phyloP scores from a whole-genome alignment of 2,113 vertebrate species.

The Syngnathus typhle region DNA sequence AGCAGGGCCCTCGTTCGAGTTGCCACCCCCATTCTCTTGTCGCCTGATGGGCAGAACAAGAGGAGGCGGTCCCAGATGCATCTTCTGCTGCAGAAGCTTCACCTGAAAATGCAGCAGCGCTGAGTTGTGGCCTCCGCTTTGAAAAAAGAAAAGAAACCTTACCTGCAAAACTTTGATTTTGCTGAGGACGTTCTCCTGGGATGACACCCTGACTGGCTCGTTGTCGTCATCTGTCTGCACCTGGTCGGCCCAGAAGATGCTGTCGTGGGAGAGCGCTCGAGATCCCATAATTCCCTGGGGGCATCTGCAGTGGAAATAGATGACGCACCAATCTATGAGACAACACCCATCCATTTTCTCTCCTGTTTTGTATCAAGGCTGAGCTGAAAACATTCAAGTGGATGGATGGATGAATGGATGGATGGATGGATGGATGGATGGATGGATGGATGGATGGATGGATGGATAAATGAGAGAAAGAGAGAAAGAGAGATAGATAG shows the following conservation, averaged over 20 bases:
- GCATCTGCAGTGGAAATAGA: constrained; percentile 52
- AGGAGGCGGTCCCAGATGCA: constrained; percentile 79
- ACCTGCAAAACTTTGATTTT: constrained; percentile 90
- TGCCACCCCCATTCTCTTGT: constrained; percentile 70
- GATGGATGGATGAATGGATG: too few species aligned
- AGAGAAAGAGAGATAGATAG: too few species aligned
- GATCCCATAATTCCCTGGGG: constrained; percentile 73
- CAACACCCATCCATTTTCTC: not conserved
- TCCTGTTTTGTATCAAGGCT: not conserved
- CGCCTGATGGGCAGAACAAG: constrained; percentile 66
- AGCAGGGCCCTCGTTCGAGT: constrained; percentile 76
- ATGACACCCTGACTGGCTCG: constrained; percentile 77
- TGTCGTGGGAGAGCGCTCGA: constrained; percentile 88
- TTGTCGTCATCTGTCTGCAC: constrained; percentile 60
- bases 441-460: too few species aligned
- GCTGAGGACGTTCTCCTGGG: constrained; percentile 85
- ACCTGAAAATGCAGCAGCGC: constrained; percentile 60
- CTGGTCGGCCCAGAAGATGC: constrained; percentile 84
- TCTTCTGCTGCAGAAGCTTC: constrained; percentile 83
- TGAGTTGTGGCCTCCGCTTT: not conserved
- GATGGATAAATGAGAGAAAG: too few species aligned
- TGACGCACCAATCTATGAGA: not conserved
- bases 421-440: too few species aligned
- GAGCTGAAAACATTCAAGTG: too few species aligned
- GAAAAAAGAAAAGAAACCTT: constrained; percentile 3